Evolutionary conservation across 2,113 vertebrate genomes (phyloP), one percentile per base, ranked within the genome.

Genomic region (Corythornis madagascariensis): DNA sequence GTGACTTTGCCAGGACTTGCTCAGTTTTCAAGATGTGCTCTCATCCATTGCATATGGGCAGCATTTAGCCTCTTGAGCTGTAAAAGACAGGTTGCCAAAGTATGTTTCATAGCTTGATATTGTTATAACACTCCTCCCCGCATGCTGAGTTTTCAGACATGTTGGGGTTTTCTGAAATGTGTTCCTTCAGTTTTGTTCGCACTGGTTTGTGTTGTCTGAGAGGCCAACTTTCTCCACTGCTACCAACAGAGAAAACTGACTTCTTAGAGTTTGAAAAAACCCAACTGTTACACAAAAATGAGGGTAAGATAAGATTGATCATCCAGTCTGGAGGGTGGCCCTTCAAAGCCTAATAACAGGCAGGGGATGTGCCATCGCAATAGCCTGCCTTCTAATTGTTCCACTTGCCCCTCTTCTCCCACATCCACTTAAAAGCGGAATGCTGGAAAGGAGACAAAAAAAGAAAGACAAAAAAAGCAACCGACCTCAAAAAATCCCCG

Each of bases 11-110:
- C 80, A 85, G 72, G 50, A 88, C 81, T 89, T 55, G 69, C 55
- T 85, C 67, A 12, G 48, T 89, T 90, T 94, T 90, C 78, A 86
- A 93, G 92, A 93, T 65, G 42, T 88, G 75, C 56, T 92, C 75
- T 95, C 53, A 83, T 60, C 67, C 33, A 48, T 79, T 90, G 84
- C 91, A 60, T 85, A 61, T 61, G 72, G 88, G 76, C 90, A 94
- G 66, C 56, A 47, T 61, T 94, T 90, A 74, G 69, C 86, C 78
- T 90, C 74, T 84, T 78, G 74, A 83, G 59, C 56, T 89, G 76
- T 72, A 74, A 42, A 78, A 76, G 38, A 75, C 42, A 42, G 21
- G 7, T 80, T 95, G 92, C 92, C 92, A 86, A 94, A 82, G 38
- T 47, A 57, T 75, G 48, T 79, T 95, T 92, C 56, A 60, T 94